Evolutionary conservation across 2,797 vertebrate species (phyloP), one percentile per base, ranked within the genome.

Genomic region (Tadarida brasiliensis): DNA sequence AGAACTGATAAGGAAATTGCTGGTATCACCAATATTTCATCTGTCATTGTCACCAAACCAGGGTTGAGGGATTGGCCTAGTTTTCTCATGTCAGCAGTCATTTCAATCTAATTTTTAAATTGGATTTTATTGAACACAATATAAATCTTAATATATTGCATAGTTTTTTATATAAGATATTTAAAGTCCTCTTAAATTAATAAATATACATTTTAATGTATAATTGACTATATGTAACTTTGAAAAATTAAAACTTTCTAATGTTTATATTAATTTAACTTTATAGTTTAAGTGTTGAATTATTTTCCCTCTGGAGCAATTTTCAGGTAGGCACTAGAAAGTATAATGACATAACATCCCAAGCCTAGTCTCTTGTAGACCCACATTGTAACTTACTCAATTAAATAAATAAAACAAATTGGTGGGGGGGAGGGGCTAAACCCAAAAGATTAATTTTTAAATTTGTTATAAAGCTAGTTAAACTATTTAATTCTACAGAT

Each of bases 401-500:
- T n/a, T 65, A 90, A 83, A 76, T 61, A 87, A 83, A 86, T 26
- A 92, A 92, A 87, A 63, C 20, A 83, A 88, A 90, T 35, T 57
- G 67, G 3, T n/a, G 71, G 86, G 8, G 20, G 86, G 8, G 20
- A 7, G 4, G 39, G 22, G 5, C 11, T 28, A 30, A 3, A 11
- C 61, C n/a, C 35, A 73, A 92, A 81, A 82, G 71, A 84, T 2
- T 16, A n/a, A 59, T 51, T 73, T 85, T 67, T 82, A 10, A 67
- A 9, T 94, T 83, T 95, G 35, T 76, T 65, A 24, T 81, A 90
- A 87, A 70, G 47, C 19, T 94, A 86, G 88, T 73, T 70, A 65
- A 86, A 84, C 30, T 47, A 7, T 39, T 83, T 70, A 92, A 76
- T 76, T 91, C 20, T 87, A 56, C 54, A 76, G 14, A 76, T 63